Conservation (phyloP, 2,888 invertebrate genomes). For the Troglohyphantes excavatus region DNA sequence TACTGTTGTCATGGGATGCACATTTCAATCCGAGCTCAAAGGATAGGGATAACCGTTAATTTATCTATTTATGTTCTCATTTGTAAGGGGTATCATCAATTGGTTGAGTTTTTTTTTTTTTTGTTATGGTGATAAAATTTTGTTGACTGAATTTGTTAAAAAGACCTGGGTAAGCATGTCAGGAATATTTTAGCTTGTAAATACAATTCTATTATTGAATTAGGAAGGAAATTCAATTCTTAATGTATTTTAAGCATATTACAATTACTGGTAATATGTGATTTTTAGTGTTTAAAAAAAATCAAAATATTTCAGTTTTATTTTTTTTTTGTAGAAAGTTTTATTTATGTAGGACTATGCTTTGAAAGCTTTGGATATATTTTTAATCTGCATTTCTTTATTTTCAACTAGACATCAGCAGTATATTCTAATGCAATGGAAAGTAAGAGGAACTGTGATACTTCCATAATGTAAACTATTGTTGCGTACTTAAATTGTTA, state of each 20-base stretch:
- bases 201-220: background rate
- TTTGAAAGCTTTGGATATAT: conserved; percentile 1
- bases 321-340: background rate
- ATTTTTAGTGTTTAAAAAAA: background rate
- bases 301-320: background rate
- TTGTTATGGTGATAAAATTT: background rate
- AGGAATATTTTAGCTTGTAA: background rate
- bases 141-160: conserved; percentile 4
- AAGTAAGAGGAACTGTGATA: conserved; percentile 46
- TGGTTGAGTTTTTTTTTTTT: background rate
- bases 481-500: conserved; percentile 24
- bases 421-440: background rate
- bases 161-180: background rate
- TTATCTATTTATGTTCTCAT: background rate
- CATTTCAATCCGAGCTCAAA: background rate
- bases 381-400: background rate
- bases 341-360: background rate
- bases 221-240: background rate
- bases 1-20: background rate
- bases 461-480: conserved; percentile 32
- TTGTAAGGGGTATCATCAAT: background rate
- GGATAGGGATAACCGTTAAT: background rate
- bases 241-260: background rate
- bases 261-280: background rate
- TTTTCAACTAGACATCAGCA: background rate